phyloP scores from a whole-genome alignment of 1,140 invertebrate genomes.

The Trichonephila clavata region DNA sequence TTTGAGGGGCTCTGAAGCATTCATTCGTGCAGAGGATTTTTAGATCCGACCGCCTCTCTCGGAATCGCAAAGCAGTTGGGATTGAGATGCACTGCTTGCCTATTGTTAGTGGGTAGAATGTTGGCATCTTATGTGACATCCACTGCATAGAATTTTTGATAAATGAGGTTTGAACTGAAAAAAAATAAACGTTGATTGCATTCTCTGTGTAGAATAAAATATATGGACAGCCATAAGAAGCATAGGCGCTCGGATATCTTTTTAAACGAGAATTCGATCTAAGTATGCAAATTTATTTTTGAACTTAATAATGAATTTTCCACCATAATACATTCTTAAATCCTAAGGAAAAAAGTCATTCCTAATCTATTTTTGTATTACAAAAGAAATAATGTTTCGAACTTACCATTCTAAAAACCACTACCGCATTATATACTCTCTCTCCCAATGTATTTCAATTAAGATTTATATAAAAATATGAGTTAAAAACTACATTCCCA shows the following conservation, averaged over 20 bases:
- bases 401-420: too few species aligned
- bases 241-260: neutral
- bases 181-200: neutral
- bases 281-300: too few species aligned
- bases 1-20: neutral
- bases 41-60: neutral
- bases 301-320: too few species aligned
- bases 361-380: too few species aligned
- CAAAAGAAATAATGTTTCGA: too few species aligned
- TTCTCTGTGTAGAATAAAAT: neutral
- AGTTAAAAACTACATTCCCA: too few species aligned
- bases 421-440: too few species aligned
- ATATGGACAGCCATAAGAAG: neutral
- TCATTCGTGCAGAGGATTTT: conserved; percentile 33
- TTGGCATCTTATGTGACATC: neutral
- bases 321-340: too few species aligned
- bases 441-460: too few species aligned
- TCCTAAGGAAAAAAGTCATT: too few species aligned
- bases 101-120: neutral
- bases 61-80: neutral
- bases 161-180: neutral
- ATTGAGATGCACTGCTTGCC: neutral
- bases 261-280: neutral
- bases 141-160: neutral
- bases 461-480: too few species aligned